Percentiles rank a stretch among this genome's conserved stretches.
Conservation (phyloP, 2,797 vertebrate genomes). For the Sebastes nivosus region DNA sequence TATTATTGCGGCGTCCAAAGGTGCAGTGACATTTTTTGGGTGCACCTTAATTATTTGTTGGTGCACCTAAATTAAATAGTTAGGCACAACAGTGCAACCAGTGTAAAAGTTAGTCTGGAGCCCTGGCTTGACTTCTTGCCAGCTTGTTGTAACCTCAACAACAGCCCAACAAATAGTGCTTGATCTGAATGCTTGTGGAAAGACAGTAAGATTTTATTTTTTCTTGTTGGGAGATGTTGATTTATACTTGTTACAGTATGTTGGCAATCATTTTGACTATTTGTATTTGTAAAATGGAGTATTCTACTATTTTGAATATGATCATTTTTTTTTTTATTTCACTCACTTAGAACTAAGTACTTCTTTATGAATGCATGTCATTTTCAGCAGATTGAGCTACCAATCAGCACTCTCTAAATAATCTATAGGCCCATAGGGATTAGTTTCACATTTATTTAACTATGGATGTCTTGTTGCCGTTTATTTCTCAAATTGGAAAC, state of each 20-base stretch:
- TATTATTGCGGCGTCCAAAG: fast-evolving
- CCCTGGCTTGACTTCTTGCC: neutral
- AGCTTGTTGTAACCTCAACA: neutral
- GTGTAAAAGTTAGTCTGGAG: neutral
- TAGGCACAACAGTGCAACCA: no score
- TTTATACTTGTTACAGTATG: neutral
- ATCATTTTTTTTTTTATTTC: no score
- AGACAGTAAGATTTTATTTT: no score
- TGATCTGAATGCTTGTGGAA: no score
- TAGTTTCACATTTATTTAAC: neutral
- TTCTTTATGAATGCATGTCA: neutral
- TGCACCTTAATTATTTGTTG: no score
- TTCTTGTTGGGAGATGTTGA: no score
- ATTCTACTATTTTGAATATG: neutral
- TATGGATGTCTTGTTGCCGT: neutral
- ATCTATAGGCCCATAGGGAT: no score
- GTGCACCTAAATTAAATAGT: no score
- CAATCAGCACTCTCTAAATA: neutral
- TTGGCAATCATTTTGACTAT: neutral
- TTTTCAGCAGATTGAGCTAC: neutral
- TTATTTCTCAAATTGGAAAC: neutral
- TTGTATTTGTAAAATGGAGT: neutral
- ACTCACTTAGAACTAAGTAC: neutral
- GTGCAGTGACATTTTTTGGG: no score
- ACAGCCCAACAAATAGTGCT: neutral